phyloP scores from a whole-genome alignment of 2,113 vertebrate genomes.

The Notothenia rossii region DNA sequence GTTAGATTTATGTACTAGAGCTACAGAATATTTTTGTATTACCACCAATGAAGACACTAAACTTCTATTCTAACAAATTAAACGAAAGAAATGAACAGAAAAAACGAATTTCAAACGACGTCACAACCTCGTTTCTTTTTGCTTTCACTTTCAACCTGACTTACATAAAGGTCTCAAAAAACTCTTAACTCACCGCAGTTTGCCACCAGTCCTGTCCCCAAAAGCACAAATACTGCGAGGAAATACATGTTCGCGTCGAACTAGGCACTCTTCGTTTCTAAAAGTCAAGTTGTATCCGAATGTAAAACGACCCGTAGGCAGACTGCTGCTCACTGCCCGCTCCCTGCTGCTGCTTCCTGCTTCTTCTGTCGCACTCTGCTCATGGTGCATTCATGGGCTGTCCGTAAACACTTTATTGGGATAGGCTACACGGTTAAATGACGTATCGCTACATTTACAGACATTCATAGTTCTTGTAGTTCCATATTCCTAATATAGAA shows the following conservation, averaged over 20 bases:
- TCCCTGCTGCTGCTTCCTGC: background rate
- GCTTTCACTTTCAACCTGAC: constrained; percentile 37
- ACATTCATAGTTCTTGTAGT: too few species aligned
- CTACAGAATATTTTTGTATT: rapidly evolving
- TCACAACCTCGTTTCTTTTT: background rate
- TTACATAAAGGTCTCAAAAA: rapidly evolving
- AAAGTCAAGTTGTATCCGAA: background rate
- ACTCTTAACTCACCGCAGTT: constrained; percentile 16
- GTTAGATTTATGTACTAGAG: background rate
- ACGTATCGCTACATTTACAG: too few species aligned
- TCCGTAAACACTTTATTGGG: background rate
- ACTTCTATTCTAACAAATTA: rapidly evolving
- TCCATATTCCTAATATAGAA: too few species aligned
- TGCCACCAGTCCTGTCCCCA: background rate
- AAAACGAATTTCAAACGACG: background rate
- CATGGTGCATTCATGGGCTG: background rate
- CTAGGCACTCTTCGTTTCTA: rapidly evolving
- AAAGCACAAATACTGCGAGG: background rate
- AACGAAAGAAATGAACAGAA: rapidly evolving
- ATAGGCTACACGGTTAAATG: too few species aligned
- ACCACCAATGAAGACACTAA: background rate
- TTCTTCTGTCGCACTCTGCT: background rate
- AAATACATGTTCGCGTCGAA: background rate
- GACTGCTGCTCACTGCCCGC: background rate
- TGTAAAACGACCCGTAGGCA: too few species aligned